Conservation (phyloP, 2,113 vertebrate species). For the Oriolus oriolus region DNA sequence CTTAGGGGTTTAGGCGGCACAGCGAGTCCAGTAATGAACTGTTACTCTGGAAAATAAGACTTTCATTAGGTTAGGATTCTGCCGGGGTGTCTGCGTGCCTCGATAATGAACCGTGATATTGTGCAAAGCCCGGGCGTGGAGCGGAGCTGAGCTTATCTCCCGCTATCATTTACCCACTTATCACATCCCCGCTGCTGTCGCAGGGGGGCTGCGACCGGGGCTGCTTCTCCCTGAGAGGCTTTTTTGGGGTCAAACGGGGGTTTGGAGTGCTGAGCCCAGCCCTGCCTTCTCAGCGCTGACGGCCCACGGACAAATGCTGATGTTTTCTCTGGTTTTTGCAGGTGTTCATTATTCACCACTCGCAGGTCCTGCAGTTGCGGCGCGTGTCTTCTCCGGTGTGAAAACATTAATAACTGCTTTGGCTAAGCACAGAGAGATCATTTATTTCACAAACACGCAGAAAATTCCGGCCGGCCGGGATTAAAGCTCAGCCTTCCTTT, state of each 20-base stretch:
- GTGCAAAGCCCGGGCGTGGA: background rate
- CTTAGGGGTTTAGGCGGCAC: slow-evolving; percentile 32
- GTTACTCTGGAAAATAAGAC: slow-evolving; percentile 54
- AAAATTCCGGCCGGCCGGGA: background rate
- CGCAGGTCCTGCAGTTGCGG: background rate
- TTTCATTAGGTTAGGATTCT: slow-evolving; percentile 68
- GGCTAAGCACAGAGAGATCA: background rate
- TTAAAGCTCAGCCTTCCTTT: background rate
- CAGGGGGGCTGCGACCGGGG: too few relatives aligned
- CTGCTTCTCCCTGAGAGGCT: background rate
- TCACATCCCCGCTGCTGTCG: background rate
- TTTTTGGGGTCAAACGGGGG: background rate
- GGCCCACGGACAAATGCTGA: background rate
- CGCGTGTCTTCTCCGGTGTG: background rate
- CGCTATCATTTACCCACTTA: background rate
- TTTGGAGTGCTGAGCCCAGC: background rate
- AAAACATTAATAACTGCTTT: slow-evolving; percentile 46
- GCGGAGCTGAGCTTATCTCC: background rate
- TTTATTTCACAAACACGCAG: slow-evolving; percentile 1
- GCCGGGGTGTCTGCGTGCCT: background rate
- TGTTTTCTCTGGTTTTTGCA: background rate
- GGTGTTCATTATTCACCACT: slow-evolving; percentile 1
- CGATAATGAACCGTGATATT: slow-evolving; percentile 44
- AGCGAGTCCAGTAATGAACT: slow-evolving; percentile 64
- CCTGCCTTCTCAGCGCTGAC: accelerated